phyloP scores from a whole-genome alignment of 2,797 vertebrate genomes.

The Tenualosa ilisha region DNA sequence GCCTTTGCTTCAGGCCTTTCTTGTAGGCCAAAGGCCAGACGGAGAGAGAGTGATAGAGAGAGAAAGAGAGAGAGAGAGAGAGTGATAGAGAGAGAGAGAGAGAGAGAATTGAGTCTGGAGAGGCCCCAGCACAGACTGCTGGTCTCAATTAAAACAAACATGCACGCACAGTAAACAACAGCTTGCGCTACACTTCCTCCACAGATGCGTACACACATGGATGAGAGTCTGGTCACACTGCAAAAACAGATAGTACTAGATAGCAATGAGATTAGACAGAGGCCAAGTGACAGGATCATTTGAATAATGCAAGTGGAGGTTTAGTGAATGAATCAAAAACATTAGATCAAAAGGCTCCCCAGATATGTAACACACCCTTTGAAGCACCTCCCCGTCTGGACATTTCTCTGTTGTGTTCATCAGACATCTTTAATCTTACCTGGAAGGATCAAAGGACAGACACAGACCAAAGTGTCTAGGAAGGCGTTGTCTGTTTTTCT shows the following conservation, averaged over 20 bases:
- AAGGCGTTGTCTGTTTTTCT: neutral
- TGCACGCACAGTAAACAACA: neutral
- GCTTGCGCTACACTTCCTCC: neutral
- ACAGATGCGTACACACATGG: neutral
- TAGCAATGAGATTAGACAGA: neutral
- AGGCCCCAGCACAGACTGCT: neutral
- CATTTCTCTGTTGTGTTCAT: neutral
- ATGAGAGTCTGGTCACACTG: neutral
- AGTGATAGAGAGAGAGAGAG: neutral
- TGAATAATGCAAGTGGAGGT: neutral
- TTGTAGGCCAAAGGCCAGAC: neutral
- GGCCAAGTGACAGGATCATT: neutral
- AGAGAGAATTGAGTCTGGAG: neutral
- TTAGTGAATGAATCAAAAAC: neutral
- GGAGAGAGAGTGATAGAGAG: too few species aligned
- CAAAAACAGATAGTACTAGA: neutral
- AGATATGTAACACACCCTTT: neutral
- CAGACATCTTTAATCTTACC: neutral
- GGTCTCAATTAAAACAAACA: neutral
- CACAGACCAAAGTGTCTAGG: neutral
- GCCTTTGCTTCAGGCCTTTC: neutral
- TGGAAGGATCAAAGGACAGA: neutral
- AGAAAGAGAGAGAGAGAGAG: neutral
- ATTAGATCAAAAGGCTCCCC: neutral
- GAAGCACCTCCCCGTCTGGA: neutral